phyloP scores from a whole-genome alignment of 2,113 vertebrate genomes.

The Nycticryphes semicollaris region DNA sequence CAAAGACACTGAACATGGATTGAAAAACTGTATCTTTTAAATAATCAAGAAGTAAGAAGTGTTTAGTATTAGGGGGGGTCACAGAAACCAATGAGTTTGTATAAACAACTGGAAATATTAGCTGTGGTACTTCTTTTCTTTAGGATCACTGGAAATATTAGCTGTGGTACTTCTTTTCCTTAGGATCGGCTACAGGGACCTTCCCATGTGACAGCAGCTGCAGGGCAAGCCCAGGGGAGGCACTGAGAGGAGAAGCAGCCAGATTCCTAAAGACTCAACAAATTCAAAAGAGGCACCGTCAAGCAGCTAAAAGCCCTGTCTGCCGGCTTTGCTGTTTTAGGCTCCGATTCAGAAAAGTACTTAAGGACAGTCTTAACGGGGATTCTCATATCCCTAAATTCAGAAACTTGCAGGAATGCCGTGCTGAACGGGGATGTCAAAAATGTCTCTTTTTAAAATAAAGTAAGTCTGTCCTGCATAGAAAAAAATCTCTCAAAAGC shows the following conservation, averaged over 20 bases:
- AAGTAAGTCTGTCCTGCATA: background rate
- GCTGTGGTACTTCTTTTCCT: background rate
- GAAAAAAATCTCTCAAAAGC: background rate
- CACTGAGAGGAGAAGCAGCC: slow-evolving; percentile 9
- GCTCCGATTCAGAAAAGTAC: slow-evolving; percentile 41
- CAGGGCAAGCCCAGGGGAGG: background rate
- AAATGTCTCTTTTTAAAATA: background rate
- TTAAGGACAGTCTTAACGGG: slow-evolving; percentile 13
- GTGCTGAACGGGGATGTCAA: background rate
- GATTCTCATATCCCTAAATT: slow-evolving; percentile 1
- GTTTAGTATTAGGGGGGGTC: background rate
- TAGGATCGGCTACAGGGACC: background rate
- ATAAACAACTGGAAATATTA: background rate
- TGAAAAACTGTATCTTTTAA: background rate
- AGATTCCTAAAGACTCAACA: slow-evolving; percentile 21
- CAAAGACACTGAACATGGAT: background rate
- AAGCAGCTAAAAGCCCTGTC: slow-evolving; percentile 28
- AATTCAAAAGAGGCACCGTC: background rate
- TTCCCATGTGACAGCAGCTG: background rate
- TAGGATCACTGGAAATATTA: background rate
- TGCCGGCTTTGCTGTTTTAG: background rate
- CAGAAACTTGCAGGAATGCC: slow-evolving; percentile 6
- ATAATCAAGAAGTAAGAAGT: background rate
- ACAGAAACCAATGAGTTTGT: background rate
- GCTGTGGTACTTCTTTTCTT: background rate